phyloP scores from a whole-genome alignment of 1,140 invertebrate species.

The Temnothorax nylanderi region DNA sequence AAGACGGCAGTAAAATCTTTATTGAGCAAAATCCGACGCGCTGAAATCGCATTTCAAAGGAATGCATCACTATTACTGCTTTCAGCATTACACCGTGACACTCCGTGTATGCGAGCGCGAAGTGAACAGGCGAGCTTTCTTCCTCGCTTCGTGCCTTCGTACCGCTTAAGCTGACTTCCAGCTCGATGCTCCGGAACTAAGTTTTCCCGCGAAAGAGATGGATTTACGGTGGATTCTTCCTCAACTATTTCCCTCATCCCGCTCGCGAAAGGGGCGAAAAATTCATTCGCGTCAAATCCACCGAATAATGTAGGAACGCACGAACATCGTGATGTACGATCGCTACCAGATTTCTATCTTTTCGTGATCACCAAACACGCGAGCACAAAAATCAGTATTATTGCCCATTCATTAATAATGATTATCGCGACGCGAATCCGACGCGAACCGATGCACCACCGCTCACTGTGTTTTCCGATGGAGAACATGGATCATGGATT shows the following conservation, averaged over 20 bases:
- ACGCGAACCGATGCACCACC: not conserved
- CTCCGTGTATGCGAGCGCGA: conserved; percentile 13
- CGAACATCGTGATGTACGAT: not conserved
- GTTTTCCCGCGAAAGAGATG: conserved; percentile 66
- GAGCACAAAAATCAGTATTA: not conserved
- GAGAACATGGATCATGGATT: conserved; percentile 58
- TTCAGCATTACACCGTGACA: not conserved
- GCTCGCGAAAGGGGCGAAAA: not conserved
- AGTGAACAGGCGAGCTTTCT: conserved; percentile 28
- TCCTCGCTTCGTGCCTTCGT: conserved; percentile 47
- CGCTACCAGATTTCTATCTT: conserved; percentile 9
- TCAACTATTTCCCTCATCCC: conserved; percentile 38
- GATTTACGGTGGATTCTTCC: conserved; percentile 57
- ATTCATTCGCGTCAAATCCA: conserved; percentile 30
- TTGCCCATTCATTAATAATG: conserved; percentile 43
- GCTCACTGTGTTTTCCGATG: conserved; percentile 13
- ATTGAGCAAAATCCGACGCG: not conserved
- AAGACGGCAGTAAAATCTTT: conserved; percentile 3
- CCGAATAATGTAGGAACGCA: conserved; percentile 30
- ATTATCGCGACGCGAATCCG: not conserved
- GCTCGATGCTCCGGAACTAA: conserved; percentile 53
- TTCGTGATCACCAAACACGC: not conserved
- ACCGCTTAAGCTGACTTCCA: conserved; percentile 56
- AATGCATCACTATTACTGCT: conserved; percentile 24
- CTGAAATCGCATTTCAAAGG: not conserved